Conservation (phyloP, 2,888 invertebrate genomes). For the Agriopis leucophaearia region DNA sequence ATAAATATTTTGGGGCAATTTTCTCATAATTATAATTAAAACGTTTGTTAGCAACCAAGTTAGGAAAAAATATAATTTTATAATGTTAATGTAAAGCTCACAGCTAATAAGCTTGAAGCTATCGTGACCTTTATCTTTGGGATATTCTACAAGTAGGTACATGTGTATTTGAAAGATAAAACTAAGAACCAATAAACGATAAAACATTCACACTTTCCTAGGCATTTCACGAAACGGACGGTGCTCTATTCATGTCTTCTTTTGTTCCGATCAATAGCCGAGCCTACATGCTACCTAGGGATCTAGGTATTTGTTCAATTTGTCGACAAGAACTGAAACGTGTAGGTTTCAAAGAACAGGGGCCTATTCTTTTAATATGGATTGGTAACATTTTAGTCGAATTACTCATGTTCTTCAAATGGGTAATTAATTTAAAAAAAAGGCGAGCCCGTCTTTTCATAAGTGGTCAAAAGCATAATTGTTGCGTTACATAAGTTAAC, state of each 20-base stretch:
- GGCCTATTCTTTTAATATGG: conserved; percentile 12
- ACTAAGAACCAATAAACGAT: background rate
- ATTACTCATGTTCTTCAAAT: background rate
- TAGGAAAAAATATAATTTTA: too few species aligned
- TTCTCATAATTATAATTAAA: too few species aligned
- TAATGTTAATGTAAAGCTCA: too few species aligned
- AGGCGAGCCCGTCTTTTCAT: too few species aligned
- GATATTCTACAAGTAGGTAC: background rate
- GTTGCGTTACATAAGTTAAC: too few species aligned
- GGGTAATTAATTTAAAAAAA: too few species aligned
- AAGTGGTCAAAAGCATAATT: too few species aligned
- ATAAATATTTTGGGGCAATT: too few species aligned
- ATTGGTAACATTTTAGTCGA: too few species aligned
- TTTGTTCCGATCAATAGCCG: conserved; percentile 34
- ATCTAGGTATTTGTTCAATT: conserved; percentile 34
- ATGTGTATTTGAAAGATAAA: background rate
- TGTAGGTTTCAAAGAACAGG: conserved; percentile 14
- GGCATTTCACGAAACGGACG: conserved; percentile 18
- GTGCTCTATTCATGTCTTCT: conserved; percentile 26
- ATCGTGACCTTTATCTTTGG: background rate
- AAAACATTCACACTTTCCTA: conserved; percentile 18
- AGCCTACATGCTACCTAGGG: conserved; percentile 23
- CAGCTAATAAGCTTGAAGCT: too few species aligned
- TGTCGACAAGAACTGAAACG: conserved; percentile 30
- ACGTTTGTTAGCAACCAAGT: too few species aligned